Conservation (phyloP, 2,888 invertebrate species). For the Lycia hirtaria region DNA sequence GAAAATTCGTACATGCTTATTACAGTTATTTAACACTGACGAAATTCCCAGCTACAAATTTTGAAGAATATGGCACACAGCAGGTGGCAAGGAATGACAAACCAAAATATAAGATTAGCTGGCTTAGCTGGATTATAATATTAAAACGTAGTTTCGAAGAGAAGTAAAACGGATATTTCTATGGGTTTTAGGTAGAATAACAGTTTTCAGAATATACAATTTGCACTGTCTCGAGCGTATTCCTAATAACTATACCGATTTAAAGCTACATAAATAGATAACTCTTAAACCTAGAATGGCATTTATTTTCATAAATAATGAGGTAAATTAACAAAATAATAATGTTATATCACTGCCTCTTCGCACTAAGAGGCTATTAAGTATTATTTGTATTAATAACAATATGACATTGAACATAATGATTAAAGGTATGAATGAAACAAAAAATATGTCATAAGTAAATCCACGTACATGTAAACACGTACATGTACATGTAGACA, state of each 20-base stretch:
- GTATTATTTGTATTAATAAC: too few species aligned
- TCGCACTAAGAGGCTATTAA: background rate
- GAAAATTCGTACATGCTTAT: background rate
- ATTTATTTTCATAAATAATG: slow-evolving; percentile 29
- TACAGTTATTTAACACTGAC: slow-evolving; percentile 8
- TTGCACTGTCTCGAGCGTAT: too few species aligned
- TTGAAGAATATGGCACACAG: slow-evolving; percentile 28
- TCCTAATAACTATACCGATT: too few species aligned
- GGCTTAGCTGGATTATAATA: slow-evolving; percentile 24
- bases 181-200: too few species aligned
- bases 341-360: slow-evolving; percentile 25
- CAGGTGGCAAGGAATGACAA: slow-evolving; percentile 28
- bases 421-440: background rate
- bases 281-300: slow-evolving; percentile 19
- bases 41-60: slow-evolving; percentile 14
- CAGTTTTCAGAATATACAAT: too few species aligned
- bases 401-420: background rate
- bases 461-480: too few species aligned
- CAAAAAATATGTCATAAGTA: background rate
- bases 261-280: background rate
- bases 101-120: slow-evolving; percentile 20
- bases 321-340: slow-evolving; percentile 32
- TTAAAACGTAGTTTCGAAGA: slow-evolving; percentile 4
- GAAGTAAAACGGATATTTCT: slow-evolving; percentile 10
- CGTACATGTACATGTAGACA: too few species aligned